Evolutionary conservation across 2,888 invertebrate genomes (phyloP).

Genomic region (Emmelina monodactyla): DNA sequence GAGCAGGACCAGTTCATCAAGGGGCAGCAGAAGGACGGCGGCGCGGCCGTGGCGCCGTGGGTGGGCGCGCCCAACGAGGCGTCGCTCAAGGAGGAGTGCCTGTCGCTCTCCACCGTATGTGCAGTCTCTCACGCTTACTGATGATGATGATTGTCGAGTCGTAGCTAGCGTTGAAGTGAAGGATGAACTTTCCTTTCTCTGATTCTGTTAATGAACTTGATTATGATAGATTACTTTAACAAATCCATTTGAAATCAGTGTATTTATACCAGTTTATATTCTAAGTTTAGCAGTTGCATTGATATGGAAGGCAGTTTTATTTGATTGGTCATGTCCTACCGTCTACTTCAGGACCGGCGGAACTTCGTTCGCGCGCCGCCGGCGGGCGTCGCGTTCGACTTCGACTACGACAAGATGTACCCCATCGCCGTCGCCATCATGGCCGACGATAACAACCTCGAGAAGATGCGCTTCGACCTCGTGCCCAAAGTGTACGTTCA

Average conservation of each 20-base stretch:
- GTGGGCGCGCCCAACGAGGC: conserved; percentile 94
- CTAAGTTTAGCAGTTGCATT: too few species aligned
- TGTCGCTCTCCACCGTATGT: conserved; percentile 87
- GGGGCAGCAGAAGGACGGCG: conserved; percentile 80
- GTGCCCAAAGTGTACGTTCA: conserved; percentile 98
- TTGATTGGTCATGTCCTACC: too few species aligned
- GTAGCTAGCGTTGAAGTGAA: too few species aligned
- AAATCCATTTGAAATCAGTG: too few species aligned
- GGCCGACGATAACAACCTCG: conserved; percentile 93
- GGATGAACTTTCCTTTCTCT: neutral
- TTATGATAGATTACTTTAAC: too few species aligned
- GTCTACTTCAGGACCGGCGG: conserved; percentile 81
- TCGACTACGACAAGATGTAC: conserved; percentile 92
- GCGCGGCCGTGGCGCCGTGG: conserved; percentile 88
- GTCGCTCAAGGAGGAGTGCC: conserved; percentile 92
- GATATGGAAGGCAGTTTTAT: too few species aligned
- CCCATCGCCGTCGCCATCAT: conserved; percentile 95
- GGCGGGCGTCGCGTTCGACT: conserved; percentile 93
- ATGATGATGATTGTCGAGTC: too few species aligned
- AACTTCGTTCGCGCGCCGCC: conserved; percentile 98
- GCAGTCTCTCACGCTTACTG: neutral
- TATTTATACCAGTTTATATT: too few species aligned
- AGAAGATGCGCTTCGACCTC: conserved; percentile 98
- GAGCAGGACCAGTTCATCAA: conserved; percentile 97
- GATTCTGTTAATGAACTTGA: too few species aligned